Evolutionary conservation across 2,888 invertebrate species (phyloP).

Genomic region (Agonopterix arenella): DNA sequence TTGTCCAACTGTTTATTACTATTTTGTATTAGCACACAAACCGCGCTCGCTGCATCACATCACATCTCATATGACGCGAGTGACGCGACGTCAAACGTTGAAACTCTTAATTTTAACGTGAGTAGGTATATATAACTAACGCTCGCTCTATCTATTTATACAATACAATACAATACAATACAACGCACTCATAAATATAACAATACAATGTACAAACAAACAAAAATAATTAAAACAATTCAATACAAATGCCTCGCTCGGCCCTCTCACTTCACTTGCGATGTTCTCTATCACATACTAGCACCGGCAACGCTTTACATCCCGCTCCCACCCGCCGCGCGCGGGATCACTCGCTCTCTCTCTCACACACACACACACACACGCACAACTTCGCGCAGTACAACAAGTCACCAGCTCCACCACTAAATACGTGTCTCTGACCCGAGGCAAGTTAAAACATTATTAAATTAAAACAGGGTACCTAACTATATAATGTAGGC

Average conservation of each 20-base stretch:
- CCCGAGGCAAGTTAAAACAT: no score
- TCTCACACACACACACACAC: no score
- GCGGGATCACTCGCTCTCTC: not conserved
- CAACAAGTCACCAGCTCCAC: no score
- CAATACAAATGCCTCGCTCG: constrained; percentile 10
- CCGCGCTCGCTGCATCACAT: constrained; percentile 5
- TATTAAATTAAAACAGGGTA: no score
- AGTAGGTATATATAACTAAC: not conserved
- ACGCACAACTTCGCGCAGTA: no score
- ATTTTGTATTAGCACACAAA: constrained; percentile 24
- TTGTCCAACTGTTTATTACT: constrained; percentile 69
- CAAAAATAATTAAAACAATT: constrained; percentile 48
- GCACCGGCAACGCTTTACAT: not conserved
- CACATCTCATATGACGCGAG: constrained; percentile 18
- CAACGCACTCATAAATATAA: constrained; percentile 58
- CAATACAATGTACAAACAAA: constrained; percentile 55
- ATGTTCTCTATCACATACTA: not conserved
- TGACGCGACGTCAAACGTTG: constrained; percentile 23
- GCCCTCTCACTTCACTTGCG: constrained; percentile 4
- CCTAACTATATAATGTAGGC: no score
- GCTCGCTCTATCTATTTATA: constrained; percentile 26
- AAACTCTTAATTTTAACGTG: constrained; percentile 42
- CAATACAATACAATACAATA: constrained; percentile 26
- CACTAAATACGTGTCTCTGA: no score
- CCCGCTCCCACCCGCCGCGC: constrained; percentile 2